These are phyloP conservation scores for Nanorana parkeri DNA, from an alignment of 2,113 vertebrate genomes.

Conservation along the genomic window DNA sequence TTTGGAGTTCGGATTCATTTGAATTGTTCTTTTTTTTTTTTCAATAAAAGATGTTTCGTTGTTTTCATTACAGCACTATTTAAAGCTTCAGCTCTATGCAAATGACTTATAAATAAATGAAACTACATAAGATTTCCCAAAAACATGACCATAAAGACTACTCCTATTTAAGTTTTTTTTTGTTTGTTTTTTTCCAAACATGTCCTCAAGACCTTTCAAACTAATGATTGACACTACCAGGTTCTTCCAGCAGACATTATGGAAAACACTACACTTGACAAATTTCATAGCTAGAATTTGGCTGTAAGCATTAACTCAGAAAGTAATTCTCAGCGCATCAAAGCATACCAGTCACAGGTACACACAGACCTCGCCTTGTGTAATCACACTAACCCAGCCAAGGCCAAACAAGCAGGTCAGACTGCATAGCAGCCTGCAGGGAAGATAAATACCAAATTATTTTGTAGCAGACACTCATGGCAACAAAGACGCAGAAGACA, in stretches of 20 bases:
- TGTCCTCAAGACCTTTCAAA: no score
- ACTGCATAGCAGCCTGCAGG: conserved; percentile 20
- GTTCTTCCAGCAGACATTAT: neutral
- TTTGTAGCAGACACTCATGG: neutral
- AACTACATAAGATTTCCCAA: no score
- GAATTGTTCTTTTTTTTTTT: no score
- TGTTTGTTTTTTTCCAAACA: neutral
- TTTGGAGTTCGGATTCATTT: no score
- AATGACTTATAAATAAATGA: no score
- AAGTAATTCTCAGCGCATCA: conserved; percentile 6
- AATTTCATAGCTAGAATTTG: conserved; percentile 16
- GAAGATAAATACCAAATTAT: conserved; percentile 4
- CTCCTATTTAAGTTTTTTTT: no score
- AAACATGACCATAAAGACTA: no score
- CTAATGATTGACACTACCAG: neutral
- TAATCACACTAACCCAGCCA: conserved; percentile 11
- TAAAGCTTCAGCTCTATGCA: no score
- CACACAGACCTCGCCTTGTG: conserved; percentile 38
- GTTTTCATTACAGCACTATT: no score
- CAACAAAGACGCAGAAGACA: neutral
- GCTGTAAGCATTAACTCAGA: conserved; percentile 19
- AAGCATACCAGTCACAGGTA: conserved; percentile 27
- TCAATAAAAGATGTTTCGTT: no score
- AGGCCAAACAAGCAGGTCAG: conserved; percentile 20
- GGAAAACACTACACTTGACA: conserved; percentile 13